Evolutionary conservation across 2,888 invertebrate genomes (phyloP).

Genomic region (Pristionchus arcanus): DNA sequence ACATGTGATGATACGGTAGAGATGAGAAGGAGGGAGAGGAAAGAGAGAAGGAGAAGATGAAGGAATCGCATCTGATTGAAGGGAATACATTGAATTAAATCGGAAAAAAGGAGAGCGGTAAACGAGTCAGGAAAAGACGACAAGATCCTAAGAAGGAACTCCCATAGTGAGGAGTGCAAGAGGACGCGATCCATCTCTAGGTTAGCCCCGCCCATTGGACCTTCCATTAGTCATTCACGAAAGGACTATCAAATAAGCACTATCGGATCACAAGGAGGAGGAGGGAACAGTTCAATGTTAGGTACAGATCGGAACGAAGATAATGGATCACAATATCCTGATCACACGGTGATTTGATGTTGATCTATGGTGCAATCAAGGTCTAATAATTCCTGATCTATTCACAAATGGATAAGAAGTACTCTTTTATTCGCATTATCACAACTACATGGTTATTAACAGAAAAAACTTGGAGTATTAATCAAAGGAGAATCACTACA

Average conservation of each 20-base stretch:
- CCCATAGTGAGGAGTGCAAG: background rate
- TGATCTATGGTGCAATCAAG: background rate
- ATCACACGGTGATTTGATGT: background rate
- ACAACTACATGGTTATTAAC: slow-evolving; percentile 29
- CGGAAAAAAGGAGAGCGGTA: background rate
- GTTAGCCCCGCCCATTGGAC: background rate
- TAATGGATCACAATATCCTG: background rate
- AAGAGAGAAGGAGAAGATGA: background rate
- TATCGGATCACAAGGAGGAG: background rate
- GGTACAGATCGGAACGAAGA: background rate
- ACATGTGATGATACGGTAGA: slow-evolving; percentile 30
- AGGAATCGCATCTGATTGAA: background rate
- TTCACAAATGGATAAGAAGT: background rate
- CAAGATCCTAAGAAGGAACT: background rate
- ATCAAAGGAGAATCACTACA: slow-evolving; percentile 18
- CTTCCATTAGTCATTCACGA: background rate
- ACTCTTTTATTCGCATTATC: slow-evolving; percentile 31
- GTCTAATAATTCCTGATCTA: background rate
- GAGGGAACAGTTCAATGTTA: background rate
- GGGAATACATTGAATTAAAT: background rate
- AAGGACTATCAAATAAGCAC: background rate
- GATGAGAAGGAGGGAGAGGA: slow-evolving; percentile 38
- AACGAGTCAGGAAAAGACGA: background rate
- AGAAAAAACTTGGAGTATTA: background rate
- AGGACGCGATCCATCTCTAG: background rate